Evolutionary conservation across 2,113 vertebrate species (phyloP).

Genomic region (Heterocephalus glaber): DNA sequence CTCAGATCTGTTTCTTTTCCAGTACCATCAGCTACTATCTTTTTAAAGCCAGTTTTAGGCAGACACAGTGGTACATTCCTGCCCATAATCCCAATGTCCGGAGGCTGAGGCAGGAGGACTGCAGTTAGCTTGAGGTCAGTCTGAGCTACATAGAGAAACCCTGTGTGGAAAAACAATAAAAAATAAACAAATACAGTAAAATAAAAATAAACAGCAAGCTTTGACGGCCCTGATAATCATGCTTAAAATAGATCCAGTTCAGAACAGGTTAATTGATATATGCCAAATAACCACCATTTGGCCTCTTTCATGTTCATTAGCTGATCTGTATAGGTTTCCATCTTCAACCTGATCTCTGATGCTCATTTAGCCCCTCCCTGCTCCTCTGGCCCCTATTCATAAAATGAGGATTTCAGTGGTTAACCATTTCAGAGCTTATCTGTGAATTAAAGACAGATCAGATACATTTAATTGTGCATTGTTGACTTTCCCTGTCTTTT

Average conservation of each 20-base stretch:
- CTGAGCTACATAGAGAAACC: neutral
- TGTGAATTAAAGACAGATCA: slow-evolving; percentile 4
- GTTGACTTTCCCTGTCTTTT: neutral
- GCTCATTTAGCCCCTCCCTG: neutral
- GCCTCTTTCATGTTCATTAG: neutral
- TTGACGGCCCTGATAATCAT: neutral
- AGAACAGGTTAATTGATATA: neutral
- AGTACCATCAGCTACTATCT: no score
- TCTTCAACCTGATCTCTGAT: neutral
- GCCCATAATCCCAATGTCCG: neutral
- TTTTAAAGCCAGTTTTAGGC: neutral
- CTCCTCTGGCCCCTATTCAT: neutral
- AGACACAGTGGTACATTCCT: neutral
- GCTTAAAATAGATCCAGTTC: neutral
- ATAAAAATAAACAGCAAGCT: neutral
- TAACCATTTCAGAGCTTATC: neutral
- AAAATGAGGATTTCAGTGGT: neutral
- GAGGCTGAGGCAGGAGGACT: neutral
- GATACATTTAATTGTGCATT: neutral
- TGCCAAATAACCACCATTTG: neutral
- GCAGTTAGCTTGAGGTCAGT: neutral
- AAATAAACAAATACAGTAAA: neutral
- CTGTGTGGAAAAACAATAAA: neutral
- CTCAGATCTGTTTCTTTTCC: no score
- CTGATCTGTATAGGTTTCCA: neutral